Evolutionary conservation across 2,113 vertebrate species (phyloP).

Genomic region (human): DNA sequence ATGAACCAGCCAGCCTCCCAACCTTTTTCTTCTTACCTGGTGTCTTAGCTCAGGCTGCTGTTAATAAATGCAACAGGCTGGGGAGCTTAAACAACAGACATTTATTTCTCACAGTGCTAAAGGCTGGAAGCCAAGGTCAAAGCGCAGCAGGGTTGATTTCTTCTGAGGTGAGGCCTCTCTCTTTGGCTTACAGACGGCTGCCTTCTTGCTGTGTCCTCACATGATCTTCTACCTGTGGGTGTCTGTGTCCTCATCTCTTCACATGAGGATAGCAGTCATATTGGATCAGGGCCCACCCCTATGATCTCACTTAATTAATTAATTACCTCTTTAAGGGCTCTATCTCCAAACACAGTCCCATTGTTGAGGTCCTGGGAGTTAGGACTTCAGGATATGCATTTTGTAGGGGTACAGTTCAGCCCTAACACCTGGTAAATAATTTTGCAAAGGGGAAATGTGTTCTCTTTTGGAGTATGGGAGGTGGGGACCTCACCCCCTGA

Average conservation of each 20-base stretch:
- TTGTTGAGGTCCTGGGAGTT: not conserved
- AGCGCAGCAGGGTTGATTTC: not conserved
- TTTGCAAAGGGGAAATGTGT: not conserved
- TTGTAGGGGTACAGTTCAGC: not conserved
- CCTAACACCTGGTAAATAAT: not conserved
- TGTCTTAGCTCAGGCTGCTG: not conserved
- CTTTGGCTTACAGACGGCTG: not conserved
- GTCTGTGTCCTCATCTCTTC: not conserved
- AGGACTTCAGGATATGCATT: not conserved
- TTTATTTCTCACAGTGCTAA: not conserved
- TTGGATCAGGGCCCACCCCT: not conserved
- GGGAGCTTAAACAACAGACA: not conserved
- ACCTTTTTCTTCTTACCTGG: not conserved
- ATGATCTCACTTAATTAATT: not conserved
- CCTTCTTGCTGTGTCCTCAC: not conserved
- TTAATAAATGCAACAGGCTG: too few relatives aligned
- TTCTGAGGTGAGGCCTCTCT: not conserved
- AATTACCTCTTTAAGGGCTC: not conserved
- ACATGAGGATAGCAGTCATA: not conserved
- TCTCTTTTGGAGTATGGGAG: not conserved
- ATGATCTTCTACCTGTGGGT: not conserved
- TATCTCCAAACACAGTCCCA: not conserved
- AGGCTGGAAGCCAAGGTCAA: not conserved
- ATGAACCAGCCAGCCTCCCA: not conserved
- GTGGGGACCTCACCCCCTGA: too few relatives aligned